These are phyloP conservation scores for Brienomyrus brachyistius DNA, from an alignment of 2,113 vertebrate genomes.

Conservation along the genomic window DNA sequence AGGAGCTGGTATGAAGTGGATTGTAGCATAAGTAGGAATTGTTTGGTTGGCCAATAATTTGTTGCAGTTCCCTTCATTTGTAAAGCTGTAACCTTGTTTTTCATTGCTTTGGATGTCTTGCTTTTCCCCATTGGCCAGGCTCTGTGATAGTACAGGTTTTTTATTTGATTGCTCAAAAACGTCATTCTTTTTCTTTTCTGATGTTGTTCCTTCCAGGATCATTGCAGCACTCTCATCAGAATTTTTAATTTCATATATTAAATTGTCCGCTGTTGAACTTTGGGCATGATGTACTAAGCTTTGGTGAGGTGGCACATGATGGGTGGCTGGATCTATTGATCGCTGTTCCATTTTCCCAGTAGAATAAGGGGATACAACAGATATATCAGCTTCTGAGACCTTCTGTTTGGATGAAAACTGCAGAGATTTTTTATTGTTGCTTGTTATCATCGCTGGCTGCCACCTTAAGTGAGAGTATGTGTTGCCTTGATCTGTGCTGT, in stretches of 20 bases:
- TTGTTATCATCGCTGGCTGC: conserved; percentile 5
- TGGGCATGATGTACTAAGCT: background rate
- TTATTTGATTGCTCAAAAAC: background rate
- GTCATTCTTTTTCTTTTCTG: background rate
- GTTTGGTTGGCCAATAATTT: conserved; percentile 7
- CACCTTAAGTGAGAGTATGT: background rate
- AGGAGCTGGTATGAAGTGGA: background rate
- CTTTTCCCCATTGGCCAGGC: background rate
- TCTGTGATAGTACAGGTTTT: background rate
- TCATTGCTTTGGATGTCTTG: background rate
- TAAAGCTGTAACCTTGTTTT: background rate
- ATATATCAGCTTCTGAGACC: conserved; percentile 55
- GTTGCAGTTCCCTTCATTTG: background rate
- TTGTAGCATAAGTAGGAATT: conserved; percentile 15
- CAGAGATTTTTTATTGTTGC: conserved; percentile 28
- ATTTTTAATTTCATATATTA: conserved; percentile 29
- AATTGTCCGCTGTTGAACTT: background rate
- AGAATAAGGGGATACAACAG: conserved; percentile 33
- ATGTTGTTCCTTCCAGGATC: background rate
- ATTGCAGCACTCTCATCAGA: background rate
- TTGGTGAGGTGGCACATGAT: background rate
- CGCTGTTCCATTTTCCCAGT: background rate
- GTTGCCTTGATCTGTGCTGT: conserved; percentile 18
- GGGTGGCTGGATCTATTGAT: background rate
- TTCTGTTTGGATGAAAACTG: conserved; percentile 46